phyloP scores from a whole-genome alignment of 2,888 invertebrate species.

The Lysandra bellargus region DNA sequence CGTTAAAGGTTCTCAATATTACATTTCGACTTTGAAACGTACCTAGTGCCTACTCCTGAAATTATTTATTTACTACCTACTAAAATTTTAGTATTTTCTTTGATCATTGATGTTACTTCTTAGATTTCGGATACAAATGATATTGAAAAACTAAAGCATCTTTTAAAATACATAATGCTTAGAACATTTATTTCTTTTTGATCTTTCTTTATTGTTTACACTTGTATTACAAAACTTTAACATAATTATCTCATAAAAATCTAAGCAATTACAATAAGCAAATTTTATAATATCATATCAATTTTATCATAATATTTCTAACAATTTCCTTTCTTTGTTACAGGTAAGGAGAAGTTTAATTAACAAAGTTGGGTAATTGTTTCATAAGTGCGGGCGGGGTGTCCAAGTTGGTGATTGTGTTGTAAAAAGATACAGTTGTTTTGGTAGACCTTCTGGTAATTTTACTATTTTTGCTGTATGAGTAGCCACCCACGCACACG shows the following conservation, averaged over 20 bases:
- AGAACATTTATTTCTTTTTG: not conserved
- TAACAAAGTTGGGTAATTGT: constrained; percentile 28
- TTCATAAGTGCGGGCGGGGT: not conserved
- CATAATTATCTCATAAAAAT: not conserved
- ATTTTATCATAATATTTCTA: not conserved
- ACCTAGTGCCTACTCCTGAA: not conserved
- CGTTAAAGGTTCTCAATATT: not conserved
- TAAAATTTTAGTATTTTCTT: not conserved
- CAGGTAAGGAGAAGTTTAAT: constrained; percentile 28
- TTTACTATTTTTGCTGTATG: not conserved
- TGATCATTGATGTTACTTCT: not conserved
- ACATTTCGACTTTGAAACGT: not conserved
- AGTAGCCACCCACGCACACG: not conserved
- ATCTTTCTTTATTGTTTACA: not conserved
- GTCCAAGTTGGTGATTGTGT: not conserved
- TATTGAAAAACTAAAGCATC: not conserved
- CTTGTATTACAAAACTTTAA: not conserved
- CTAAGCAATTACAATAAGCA: not conserved
- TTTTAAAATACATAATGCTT: not conserved
- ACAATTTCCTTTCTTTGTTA: constrained; percentile 3
- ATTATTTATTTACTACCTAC: not conserved
- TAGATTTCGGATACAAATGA: not conserved
- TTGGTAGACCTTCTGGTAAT: not conserved
- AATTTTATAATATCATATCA: too few species aligned
- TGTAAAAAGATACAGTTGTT: not conserved